Evolutionary conservation across 1,140 invertebrate species (phyloP), one percentile per base, ranked within the genome.

Genomic region (Meloidogyne exigua): DNA sequence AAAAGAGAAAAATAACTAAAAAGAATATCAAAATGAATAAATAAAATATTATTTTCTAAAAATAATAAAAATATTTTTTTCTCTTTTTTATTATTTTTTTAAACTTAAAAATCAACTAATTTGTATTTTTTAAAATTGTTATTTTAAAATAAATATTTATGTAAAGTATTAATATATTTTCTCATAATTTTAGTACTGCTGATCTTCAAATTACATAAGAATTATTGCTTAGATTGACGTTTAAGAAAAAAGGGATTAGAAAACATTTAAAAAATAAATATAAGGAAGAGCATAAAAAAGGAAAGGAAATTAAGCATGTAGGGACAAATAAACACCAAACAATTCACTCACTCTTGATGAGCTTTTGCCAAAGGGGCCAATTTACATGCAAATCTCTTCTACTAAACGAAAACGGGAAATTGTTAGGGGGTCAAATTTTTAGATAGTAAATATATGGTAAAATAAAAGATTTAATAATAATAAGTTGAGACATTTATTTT

Each of bases 301-400:
- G 15, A 18, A 15, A 44, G 15, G 12, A 44, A 12, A 57, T 57
- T 57, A 57, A 57, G 49, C 49, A 57, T 57, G n/a, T n/a, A n/a
- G 49, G 18, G 18, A 57, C 49, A 57, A n/a, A 5, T 4, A 57
- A 57, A 57, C n/a, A 57, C 36, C 36, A 57, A n/a, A n/a, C 49
- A 57, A 57, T 57, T 57, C 49, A 57, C 49, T 57, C 49, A 57
- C 49, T 57, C 49, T 57, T 57, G 49, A 57, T 57, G 49, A 57
- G 49, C 49, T 57, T n/a, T n/a, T 57, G 49, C 49, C 49, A 4
- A 57, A 57, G 49, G 49, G 49, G 49, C 49, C 49, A 57, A 57
- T 57, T 57, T 57, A 5, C 49, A 57, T 57, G 49, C 49, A 57
- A 57, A 57, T 57, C 49, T 57, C 49, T 57, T 57, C 49, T 57